Conservation (phyloP, 2,888 invertebrate genomes). For the Flabesymbios commensalis region DNA sequence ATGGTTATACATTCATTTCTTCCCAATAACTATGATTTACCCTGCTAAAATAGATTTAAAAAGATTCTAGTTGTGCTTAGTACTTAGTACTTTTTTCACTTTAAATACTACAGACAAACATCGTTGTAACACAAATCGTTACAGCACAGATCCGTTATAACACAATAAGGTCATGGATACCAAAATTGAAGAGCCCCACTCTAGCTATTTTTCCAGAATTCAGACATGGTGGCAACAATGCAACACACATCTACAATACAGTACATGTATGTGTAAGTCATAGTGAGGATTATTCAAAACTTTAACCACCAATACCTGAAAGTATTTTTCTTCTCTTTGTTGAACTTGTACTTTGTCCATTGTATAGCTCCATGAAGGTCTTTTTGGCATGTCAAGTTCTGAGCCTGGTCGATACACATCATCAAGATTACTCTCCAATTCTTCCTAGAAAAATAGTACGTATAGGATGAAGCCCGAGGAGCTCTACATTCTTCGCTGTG, state of each 20-base stretch:
- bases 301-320: too few species aligned
- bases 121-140: too few species aligned
- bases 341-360: slow-evolving; percentile 76
- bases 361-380: slow-evolving; percentile 83
- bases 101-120: too few species aligned
- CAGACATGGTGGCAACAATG: background rate
- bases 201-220: background rate
- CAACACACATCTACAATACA: too few species aligned
- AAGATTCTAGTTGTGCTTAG: too few species aligned
- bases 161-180: background rate
- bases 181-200: background rate
- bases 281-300: too few species aligned
- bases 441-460: slow-evolving; percentile 40
- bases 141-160: too few species aligned
- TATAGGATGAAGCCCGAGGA: too few species aligned
- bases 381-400: slow-evolving; percentile 68
- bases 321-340: slow-evolving; percentile 80
- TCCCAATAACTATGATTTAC: background rate
- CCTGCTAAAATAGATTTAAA: too few species aligned
- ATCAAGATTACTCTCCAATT: slow-evolving; percentile 50
- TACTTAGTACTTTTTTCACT: too few species aligned
- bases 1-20: background rate
- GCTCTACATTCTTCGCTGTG: too few species aligned
- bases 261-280: too few species aligned
- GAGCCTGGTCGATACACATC: slow-evolving; percentile 50